These are phyloP conservation scores for Brachionus calyciflorus DNA, from an alignment of 1,140 invertebrate species.

Conservation along the genomic window DNA sequence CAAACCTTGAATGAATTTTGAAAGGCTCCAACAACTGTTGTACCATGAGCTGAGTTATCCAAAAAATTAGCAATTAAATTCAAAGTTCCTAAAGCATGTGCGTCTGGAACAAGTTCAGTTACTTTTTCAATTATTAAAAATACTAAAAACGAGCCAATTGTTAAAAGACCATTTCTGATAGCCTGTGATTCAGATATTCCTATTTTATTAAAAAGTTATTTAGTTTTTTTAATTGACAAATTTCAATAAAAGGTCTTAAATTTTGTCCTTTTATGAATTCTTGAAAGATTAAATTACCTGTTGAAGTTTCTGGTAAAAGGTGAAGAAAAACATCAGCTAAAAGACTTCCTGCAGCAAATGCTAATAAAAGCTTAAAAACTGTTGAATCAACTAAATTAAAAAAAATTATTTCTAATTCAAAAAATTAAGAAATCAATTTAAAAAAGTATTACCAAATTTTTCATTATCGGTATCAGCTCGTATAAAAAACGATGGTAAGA, in stretches of 20 bases:
- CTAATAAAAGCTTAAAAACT: constrained; percentile 67
- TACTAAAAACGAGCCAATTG: constrained; percentile 21
- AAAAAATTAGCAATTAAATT: constrained; percentile 45
- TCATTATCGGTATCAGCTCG: constrained; percentile 4
- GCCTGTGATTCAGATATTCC: neutral
- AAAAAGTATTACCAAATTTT: constrained; percentile 33
- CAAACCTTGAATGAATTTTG: constrained; percentile 43
- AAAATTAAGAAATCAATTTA: neutral
- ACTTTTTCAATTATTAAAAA: constrained; percentile 46
- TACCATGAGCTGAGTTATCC: constrained; percentile 40
- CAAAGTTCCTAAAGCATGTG: constrained; percentile 40
- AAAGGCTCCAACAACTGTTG: constrained; percentile 44
- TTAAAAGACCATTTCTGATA: constrained; percentile 24
- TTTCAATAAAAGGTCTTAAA: too few species aligned
- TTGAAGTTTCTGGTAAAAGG: constrained; percentile 81
- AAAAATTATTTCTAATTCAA: neutral
- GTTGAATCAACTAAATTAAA: constrained; percentile 1
- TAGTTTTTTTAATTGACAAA: neutral
- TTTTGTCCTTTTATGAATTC: too few species aligned
- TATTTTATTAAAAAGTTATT: neutral
- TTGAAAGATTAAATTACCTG: neutral
- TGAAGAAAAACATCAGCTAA: constrained; percentile 94
- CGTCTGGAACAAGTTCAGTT: constrained; percentile 33
- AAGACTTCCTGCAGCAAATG: constrained; percentile 90
- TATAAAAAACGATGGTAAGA: constrained; percentile 38